Evolutionary conservation across 2,888 invertebrate genomes (phyloP), one percentile per base, ranked within the genome.

Genomic region (Clivina fossor): DNA sequence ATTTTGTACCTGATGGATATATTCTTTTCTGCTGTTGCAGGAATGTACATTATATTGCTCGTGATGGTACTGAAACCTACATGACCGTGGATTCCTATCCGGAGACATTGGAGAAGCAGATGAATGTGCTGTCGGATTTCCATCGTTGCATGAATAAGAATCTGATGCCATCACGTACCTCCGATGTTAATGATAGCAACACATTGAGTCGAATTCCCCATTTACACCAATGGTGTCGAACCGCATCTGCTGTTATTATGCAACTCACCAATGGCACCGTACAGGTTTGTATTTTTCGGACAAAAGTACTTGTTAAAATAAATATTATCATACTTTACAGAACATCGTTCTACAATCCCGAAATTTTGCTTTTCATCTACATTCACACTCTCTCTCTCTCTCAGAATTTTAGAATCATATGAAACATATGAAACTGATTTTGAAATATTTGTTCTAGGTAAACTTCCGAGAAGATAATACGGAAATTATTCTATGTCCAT

Each of bases 111-210:
- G 90, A 90, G 62, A 98, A 98, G 76, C 98, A 98, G 75, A 93
- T 98, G 80, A 96, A 94, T 69, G 79, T 99, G 16, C 81, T 99
- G 58, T 89, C 93, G 15, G 99, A 99, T 77, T 99, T 99, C 77
- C 85, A 92, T 64, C 86, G 94, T 67, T 99, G 99, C 75, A 99
- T 99, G 99, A 90, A 88, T 63, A 97, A 98, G 71, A 94, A 98
- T 78, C 79, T 94, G 51, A 84, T 93, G 73, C 93, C 95, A 80
- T 93, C 97, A 58, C 86, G 98, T 16, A 94, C 90, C 9, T 83
- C 86, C 5, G 83, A 88, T 49, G 80, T 87, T 4, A 80, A 89
- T 61, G 94, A 94, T 67, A 87, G 86, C 38, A 97, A 97, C 72
- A 87, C 90, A 16, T 79, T 99, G 69, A 90, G 93, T 3, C 84